Percentiles rank a stretch among this genome's conserved stretches.
These are phyloP conservation scores for Apodemia mormo DNA, from an alignment of 2,888 invertebrate genomes.

Conservation along the genomic window DNA sequence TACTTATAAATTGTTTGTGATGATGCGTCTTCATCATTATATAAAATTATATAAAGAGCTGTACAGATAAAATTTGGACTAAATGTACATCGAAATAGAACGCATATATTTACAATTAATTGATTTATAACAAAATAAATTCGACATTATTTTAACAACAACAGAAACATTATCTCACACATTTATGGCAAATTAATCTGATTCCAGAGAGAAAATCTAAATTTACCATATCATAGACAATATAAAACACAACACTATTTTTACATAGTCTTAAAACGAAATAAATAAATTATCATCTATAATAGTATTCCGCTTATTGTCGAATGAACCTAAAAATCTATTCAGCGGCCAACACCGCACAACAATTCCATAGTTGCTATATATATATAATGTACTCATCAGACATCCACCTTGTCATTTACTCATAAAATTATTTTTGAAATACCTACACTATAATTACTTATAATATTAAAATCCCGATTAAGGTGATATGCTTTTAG, in stretches of 20 bases:
- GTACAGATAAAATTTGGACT: conserved; percentile 41
- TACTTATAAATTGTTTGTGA: conserved; percentile 50
- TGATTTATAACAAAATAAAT: conserved; percentile 48
- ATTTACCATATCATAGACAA: conserved; percentile 68
- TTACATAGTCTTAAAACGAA: conserved; percentile 78
- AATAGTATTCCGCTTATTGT: conserved; percentile 74
- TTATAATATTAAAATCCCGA: conserved; percentile 20
- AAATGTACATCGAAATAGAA: conserved; percentile 56
- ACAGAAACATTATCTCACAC: conserved; percentile 76
- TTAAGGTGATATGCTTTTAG: conserved; percentile 60
- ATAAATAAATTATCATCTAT: conserved; percentile 77
- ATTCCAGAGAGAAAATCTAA: conserved; percentile 61
- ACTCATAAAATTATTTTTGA: conserved; percentile 19
- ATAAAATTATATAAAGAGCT: conserved; percentile 31
- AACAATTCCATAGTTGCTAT: conserved; percentile 58
- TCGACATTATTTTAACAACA: conserved; percentile 43
- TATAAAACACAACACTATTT: conserved; percentile 78
- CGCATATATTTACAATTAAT: conserved; percentile 66
- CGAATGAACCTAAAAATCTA: conserved; percentile 69
- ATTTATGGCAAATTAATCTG: conserved; percentile 74
- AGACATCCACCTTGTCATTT: conserved; percentile 10
- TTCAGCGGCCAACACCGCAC: conserved; percentile 38
- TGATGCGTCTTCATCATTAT: conserved; percentile 36
- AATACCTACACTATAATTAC: conserved; percentile 19
- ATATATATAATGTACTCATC: conserved; percentile 54